These are phyloP conservation scores for Homarus americanus DNA, from an alignment of 1,140 invertebrate species.

Conservation along the genomic window DNA sequence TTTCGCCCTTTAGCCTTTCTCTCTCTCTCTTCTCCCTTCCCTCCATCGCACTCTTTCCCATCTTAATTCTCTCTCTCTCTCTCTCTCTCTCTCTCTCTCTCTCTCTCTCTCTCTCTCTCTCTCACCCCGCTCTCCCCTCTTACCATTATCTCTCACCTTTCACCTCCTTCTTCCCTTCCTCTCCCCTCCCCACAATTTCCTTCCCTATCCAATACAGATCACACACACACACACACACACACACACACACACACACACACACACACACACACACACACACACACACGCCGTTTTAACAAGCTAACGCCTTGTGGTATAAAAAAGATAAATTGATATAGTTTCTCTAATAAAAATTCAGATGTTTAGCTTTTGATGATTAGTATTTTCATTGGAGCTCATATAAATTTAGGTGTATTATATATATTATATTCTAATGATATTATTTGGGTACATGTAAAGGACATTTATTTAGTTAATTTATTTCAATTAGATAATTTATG, in stretches of 20 bases:
- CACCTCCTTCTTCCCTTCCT: background rate
- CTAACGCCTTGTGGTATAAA: too few relatives aligned
- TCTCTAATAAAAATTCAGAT: too few relatives aligned
- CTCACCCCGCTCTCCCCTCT: background rate
- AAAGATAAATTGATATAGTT: too few relatives aligned
- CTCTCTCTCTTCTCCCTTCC: background rate
- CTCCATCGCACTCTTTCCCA: background rate
- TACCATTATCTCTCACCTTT: background rate
- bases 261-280: constrained; percentile 11
- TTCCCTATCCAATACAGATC: too few relatives aligned
- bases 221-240: constrained; percentile 7
- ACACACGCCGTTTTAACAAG: background rate
- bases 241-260: constrained; percentile 19
- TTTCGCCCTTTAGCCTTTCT: background rate
- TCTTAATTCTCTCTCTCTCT: background rate
- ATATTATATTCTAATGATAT: too few relatives aligned
- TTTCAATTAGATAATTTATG: too few relatives aligned
- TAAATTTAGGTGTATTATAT: too few relatives aligned
- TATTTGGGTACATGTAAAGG: too few relatives aligned
- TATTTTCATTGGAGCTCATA: too few relatives aligned
- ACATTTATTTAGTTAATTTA: too few relatives aligned
- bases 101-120: constrained; percentile 1
- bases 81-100: background rate
- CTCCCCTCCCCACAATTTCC: background rate
- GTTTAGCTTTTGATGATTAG: too few relatives aligned